phyloP scores from a whole-genome alignment of 2,797 vertebrate genomes.

The Microctenopoma stevenorrisi region DNA sequence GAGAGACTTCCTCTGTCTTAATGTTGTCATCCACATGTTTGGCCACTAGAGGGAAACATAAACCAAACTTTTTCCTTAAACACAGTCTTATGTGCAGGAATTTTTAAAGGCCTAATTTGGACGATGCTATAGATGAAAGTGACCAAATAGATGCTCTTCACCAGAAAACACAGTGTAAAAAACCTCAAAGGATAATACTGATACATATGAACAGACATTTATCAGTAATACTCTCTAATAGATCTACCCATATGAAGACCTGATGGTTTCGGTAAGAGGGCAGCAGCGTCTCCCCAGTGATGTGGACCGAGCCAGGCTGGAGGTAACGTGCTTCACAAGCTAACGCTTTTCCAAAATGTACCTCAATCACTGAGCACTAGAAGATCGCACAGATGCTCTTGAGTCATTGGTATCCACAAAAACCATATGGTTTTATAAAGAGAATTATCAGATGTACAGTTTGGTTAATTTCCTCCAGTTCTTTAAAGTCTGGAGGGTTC shows the following conservation, averaged over 20 bases:
- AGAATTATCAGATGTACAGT: too few species aligned
- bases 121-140: too few species aligned
- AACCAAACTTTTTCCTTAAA: neutral
- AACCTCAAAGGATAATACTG: neutral
- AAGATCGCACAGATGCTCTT: too few species aligned
- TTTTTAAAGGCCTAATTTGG: too few species aligned
- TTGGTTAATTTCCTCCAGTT: too few species aligned
- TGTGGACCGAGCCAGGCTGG: conserved; percentile 92
- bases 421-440: too few species aligned
- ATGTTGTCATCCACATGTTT: neutral
- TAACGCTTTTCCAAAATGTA: neutral
- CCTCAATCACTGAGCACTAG: neutral
- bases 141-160: too few species aligned
- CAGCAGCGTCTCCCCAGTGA: conserved; percentile 91
- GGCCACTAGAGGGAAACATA: conserved; percentile 13
- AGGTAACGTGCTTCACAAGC: conserved; percentile 79
- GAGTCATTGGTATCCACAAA: too few species aligned
- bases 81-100: neutral
- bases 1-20: too few species aligned
- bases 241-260: conserved; percentile 94
- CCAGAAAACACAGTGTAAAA: neutral
- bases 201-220: neutral
- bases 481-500: too few species aligned
- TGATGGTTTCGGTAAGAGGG: conserved; percentile 93
- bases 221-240: conserved; percentile 53